These are phyloP conservation scores for Papilio dardanus DNA, from an alignment of 1,140 invertebrate species.

Conservation along the genomic window DNA sequence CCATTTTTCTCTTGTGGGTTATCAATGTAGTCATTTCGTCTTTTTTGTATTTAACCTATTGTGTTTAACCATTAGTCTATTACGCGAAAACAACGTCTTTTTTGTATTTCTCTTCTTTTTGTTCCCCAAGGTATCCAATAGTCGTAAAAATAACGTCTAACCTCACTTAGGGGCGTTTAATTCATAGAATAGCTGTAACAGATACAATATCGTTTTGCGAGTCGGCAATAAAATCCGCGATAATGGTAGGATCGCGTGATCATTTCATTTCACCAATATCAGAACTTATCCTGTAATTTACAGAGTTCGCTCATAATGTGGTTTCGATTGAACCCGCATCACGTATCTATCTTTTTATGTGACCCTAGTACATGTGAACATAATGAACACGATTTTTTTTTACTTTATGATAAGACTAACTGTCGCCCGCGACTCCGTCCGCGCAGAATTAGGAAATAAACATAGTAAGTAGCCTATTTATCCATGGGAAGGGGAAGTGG, in stretches of 20 bases:
- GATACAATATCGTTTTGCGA: constrained; percentile 25
- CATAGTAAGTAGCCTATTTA: no score
- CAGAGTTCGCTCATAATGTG: constrained; percentile 11
- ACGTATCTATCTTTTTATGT: constrained; percentile 1
- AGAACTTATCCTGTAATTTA: constrained; percentile 14
- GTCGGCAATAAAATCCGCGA: constrained; percentile 16
- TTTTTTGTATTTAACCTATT: no score
- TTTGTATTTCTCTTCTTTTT: no score
- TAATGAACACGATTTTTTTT: neutral
- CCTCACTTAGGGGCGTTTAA: neutral
- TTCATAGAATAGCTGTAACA: constrained; percentile 11
- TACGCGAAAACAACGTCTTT: no score
- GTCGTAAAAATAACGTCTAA: neutral
- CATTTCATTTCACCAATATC: constrained; percentile 25
- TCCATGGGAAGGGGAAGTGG: no score
- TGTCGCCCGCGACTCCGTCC: no score
- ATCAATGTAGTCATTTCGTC: no score
- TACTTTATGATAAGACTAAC: neutral
- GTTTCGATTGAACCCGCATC: neutral
- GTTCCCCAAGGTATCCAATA: neutral
- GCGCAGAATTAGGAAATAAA: no score
- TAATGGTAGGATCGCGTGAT: constrained; percentile 16
- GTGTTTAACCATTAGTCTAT: no score
- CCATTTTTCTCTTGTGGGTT: no score
- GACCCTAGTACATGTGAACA: neutral